These are phyloP conservation scores for Euwallacea similis DNA, from an alignment of 1,140 invertebrate genomes.

Conservation along the genomic window DNA sequence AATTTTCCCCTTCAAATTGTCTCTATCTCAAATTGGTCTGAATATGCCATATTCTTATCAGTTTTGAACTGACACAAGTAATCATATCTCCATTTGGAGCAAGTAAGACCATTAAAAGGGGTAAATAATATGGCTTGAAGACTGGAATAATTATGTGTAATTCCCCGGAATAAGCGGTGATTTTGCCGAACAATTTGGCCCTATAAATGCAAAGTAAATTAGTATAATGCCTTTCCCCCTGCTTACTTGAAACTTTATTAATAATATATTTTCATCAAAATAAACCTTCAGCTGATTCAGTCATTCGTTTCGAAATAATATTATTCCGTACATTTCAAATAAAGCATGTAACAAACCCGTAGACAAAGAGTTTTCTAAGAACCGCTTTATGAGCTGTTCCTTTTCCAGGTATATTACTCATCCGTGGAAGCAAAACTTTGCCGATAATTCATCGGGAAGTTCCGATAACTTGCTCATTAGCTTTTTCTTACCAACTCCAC, in stretches of 20 bases:
- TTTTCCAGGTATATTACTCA: not conserved
- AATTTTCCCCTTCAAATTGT: no score
- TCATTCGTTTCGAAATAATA: no score
- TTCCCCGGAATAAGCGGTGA: constrained; percentile 11
- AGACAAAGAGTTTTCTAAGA: no score
- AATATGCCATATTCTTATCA: no score
- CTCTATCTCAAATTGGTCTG: no score
- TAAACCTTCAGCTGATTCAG: no score
- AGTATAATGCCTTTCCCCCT: constrained; percentile 3
- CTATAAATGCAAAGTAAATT: constrained; percentile 15
- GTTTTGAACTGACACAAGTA: no score
- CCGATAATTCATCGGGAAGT: constrained; percentile 14
- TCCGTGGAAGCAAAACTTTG: constrained; percentile 2
- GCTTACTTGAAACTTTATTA: not conserved
- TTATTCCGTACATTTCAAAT: no score
- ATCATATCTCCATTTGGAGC: no score
- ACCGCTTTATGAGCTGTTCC: no score
- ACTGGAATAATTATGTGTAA: constrained; percentile 16
- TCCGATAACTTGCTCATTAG: constrained; percentile 21
- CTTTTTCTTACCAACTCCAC: constrained; percentile 3
- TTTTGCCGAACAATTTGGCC: constrained; percentile 14
- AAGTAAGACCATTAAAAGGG: not conserved
- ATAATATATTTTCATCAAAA: no score
- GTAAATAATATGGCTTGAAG: constrained; percentile 1
- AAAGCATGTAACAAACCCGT: no score